phyloP scores from a whole-genome alignment of 2,888 invertebrate species.

The Hemicrepidius hirtus region DNA sequence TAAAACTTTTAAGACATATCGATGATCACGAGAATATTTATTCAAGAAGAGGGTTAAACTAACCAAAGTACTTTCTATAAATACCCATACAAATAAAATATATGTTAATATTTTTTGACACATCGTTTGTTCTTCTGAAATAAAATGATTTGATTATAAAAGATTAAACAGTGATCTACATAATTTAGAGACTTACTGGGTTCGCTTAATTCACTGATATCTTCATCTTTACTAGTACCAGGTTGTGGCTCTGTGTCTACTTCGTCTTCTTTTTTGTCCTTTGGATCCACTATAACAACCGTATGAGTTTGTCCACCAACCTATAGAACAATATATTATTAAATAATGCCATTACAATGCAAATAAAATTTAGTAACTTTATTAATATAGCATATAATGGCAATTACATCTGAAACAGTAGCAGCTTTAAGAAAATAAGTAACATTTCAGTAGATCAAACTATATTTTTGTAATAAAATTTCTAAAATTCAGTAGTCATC shows the following conservation, averaged over 20 bases:
- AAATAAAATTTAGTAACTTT: not conserved
- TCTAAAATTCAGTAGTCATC: no score
- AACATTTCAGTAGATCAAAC: no score
- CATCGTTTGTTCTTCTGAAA: conserved; percentile 43
- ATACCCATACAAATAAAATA: conserved; percentile 79
- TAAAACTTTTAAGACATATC: conserved; percentile 93
- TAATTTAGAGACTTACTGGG: conserved; percentile 59
- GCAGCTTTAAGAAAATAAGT: no score
- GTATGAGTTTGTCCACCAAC: conserved; percentile 12
- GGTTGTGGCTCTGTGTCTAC: conserved; percentile 65
- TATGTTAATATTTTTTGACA: conserved; percentile 74
- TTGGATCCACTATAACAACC: conserved; percentile 20
- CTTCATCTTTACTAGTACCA: conserved; percentile 68
- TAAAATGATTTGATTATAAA: not conserved
- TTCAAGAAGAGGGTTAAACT: conserved; percentile 89
- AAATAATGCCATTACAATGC: not conserved
- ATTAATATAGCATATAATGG: no score
- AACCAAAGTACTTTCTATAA: conserved; percentile 86
- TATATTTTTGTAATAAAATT: no score
- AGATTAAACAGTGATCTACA: not conserved
- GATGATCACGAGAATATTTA: conserved; percentile 92
- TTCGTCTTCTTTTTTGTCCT: conserved; percentile 21
- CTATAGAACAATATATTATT: conserved; percentile 2
- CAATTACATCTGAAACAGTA: no score
- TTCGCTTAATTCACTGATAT: conserved; percentile 65